phyloP scores from a whole-genome alignment of 1,140 invertebrate genomes.

The Ceratina calcarata region DNA sequence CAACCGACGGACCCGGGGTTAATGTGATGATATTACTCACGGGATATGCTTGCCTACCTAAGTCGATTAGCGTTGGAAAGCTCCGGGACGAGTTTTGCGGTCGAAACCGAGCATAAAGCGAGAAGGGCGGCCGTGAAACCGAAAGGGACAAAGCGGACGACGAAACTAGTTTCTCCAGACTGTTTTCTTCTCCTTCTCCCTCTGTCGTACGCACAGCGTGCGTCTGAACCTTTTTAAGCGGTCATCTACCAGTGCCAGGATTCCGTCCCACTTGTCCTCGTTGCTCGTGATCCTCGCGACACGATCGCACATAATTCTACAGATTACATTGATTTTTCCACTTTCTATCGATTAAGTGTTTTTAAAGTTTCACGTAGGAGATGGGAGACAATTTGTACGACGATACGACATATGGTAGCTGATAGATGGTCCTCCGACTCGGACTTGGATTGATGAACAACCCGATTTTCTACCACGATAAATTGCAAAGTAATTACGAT shows the following conservation, averaged over 20 bases:
- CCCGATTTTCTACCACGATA: slow-evolving; percentile 1
- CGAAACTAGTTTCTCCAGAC: slow-evolving; percentile 60
- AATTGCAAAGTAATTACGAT: slow-evolving; percentile 13
- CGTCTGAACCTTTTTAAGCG: slow-evolving; percentile 54
- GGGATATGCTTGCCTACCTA: slow-evolving; percentile 69
- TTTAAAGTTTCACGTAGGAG: neutral
- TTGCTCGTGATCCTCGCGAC: neutral
- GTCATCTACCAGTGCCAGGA: slow-evolving; percentile 52
- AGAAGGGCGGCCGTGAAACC: slow-evolving; percentile 59
- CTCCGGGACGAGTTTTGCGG: slow-evolving; percentile 66
- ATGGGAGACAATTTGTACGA: neutral
- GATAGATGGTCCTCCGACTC: neutral
- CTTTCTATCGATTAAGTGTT: slow-evolving; percentile 4
- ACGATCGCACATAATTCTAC: neutral
- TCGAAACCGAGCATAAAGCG: slow-evolving; percentile 52
- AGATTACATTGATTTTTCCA: neutral
- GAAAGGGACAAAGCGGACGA: slow-evolving; percentile 56
- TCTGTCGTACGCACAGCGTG: neutral
- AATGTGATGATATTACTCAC: slow-evolving; percentile 75
- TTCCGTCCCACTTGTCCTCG: slow-evolving; percentile 34
- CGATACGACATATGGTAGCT: neutral
- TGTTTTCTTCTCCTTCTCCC: slow-evolving; percentile 12
- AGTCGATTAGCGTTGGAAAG: slow-evolving; percentile 69
- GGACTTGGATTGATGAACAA: slow-evolving; percentile 8
- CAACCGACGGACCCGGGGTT: slow-evolving; percentile 68